phyloP scores from a whole-genome alignment of 2,888 invertebrate genomes.

The Resseliella maxima region DNA sequence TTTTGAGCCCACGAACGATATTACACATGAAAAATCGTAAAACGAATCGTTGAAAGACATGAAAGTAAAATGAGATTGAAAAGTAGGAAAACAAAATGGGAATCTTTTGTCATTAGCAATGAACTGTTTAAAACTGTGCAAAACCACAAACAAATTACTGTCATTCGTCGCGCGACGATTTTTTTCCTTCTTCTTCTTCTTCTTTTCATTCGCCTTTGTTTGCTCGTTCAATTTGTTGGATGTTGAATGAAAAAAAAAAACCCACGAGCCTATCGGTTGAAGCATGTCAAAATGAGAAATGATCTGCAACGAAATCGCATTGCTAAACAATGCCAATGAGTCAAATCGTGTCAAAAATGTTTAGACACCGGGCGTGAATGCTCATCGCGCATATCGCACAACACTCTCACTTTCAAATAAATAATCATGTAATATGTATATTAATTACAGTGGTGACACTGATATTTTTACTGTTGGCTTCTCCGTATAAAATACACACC shows the following conservation, averaged over 20 bases:
- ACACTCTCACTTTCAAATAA: not conserved
- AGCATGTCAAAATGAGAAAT: constrained; percentile 39
- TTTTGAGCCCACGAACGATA: not conserved
- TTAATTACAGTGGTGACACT: constrained; percentile 47
- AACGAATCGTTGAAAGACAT: not conserved
- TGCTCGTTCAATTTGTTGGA: too few relatives aligned
- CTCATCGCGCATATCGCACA: too few relatives aligned
- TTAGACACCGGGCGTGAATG: not conserved
- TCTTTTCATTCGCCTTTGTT: not conserved
- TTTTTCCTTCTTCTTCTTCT: not conserved
- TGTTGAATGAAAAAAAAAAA: too few relatives aligned
- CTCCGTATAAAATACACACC: not conserved
- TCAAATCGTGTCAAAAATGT: constrained; percentile 11
- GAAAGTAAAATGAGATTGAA: not conserved
- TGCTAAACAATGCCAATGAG: constrained; percentile 15
- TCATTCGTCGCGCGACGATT: not conserved
- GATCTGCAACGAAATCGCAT: not conserved
- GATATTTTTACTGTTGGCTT: not conserved
- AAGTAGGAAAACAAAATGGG: not conserved
- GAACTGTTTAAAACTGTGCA: constrained; percentile 15
- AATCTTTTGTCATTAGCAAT: constrained; percentile 47
- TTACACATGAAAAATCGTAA: not conserved
- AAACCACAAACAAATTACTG: not conserved
- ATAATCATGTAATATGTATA: constrained; percentile 31
- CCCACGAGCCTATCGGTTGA: not conserved